phyloP scores from a whole-genome alignment of 2,888 invertebrate genomes.

The Anodontia alba region DNA sequence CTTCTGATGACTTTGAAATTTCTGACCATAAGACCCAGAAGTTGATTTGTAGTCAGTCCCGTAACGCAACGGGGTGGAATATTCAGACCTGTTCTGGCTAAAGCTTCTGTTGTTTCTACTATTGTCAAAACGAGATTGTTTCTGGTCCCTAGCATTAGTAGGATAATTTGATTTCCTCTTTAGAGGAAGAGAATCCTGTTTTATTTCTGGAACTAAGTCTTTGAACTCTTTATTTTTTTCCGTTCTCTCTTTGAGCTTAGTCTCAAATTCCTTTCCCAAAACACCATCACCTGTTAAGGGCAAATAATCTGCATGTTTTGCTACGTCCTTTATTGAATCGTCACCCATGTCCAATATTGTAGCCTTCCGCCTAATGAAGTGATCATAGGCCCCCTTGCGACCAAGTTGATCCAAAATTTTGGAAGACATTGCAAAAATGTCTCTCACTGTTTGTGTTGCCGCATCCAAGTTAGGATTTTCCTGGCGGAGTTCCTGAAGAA shows the following conservation, averaged over 20 bases:
- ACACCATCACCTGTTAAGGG: constrained; percentile 42
- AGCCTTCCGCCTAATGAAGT: constrained; percentile 30
- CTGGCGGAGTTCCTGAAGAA: not conserved
- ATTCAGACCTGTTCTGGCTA: not conserved
- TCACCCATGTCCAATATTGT: constrained; percentile 40
- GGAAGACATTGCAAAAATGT: constrained; percentile 53
- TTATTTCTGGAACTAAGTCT: constrained; percentile 36
- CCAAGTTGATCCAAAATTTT: constrained; percentile 38
- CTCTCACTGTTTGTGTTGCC: constrained; percentile 34
- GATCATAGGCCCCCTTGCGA: constrained; percentile 42
- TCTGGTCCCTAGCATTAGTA: not conserved
- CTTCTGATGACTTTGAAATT: constrained; percentile 6
- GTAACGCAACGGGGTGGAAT: not conserved
- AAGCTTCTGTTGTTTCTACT: not conserved
- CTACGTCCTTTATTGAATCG: constrained; percentile 32
- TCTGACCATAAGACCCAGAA: constrained; percentile 3
- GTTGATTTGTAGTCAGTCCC: not conserved
- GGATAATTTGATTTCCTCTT: not conserved
- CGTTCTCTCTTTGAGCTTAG: constrained; percentile 40
- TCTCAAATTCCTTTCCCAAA: too few relatives aligned
- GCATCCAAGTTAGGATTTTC: constrained; percentile 30
- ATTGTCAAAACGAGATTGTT: not conserved
- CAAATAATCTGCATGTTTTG: constrained; percentile 19
- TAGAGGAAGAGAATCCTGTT: not conserved
- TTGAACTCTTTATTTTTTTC: constrained; percentile 42